Percentiles rank a stretch among this genome's conserved stretches.
These are phyloP conservation scores for Dolichoris vasculosae DNA, from an alignment of 1,140 invertebrate species.

Conservation along the genomic window DNA sequence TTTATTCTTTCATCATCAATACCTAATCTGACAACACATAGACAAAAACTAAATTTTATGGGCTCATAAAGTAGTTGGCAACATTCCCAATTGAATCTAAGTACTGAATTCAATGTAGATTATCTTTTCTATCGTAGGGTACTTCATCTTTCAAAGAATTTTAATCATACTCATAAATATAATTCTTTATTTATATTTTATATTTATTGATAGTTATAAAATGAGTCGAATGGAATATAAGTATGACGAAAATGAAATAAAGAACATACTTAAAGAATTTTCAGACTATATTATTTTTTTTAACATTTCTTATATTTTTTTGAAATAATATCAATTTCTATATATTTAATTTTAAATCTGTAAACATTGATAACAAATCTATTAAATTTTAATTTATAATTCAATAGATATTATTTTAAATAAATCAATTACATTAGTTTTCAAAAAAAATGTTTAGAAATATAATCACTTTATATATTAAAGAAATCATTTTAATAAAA, in stretches of 20 bases:
- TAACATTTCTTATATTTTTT: too few species aligned
- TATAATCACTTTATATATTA: too few species aligned
- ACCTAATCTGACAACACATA: background rate
- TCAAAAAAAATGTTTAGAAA: too few species aligned
- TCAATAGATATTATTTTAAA: too few species aligned
- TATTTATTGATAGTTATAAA: conserved; percentile 1
- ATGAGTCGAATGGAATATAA: background rate
- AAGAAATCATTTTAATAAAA: too few species aligned
- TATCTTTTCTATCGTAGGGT: background rate
- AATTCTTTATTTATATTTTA: background rate
- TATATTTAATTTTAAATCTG: too few species aligned
- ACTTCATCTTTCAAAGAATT: background rate
- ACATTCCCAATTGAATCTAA: background rate
- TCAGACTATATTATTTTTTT: too few species aligned
- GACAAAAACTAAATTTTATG: background rate
- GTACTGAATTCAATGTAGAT: background rate
- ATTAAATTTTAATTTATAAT: too few species aligned
- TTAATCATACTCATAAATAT: background rate
- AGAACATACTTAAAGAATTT: too few species aligned
- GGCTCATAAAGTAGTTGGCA: background rate
- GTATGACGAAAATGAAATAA: background rate
- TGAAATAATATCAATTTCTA: too few species aligned
- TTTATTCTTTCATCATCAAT: background rate
- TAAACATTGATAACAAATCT: too few species aligned
- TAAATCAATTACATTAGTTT: too few species aligned